Base-by-base conservation (phyloP, 2,888 invertebrate species). In the Netelia inedita region DNA sequence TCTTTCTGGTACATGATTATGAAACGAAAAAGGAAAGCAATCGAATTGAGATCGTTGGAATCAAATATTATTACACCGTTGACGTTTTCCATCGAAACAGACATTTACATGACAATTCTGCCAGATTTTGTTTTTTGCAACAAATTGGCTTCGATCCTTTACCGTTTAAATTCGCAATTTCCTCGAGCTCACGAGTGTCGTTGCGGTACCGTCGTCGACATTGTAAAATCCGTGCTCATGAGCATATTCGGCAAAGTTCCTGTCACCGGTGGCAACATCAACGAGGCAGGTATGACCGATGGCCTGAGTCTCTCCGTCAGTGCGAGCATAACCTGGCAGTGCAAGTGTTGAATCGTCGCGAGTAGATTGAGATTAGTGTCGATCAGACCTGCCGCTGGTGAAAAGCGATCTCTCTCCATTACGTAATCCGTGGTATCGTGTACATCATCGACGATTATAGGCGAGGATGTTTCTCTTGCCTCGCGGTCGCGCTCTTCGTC, bases 261-360 rank as follows among this genome's bases (percentile, higher is more conserved):
- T 3, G 83, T 69, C 0, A 87, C 68, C 0, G 91, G 82, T 66
- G 93, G 92, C 21, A 92, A 80, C 35, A 91, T 90, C 35, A 92
- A 87, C 11, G 92, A 89, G 2, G 87, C 82, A 2, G 92, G 91
- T 75, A 91, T 86, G n/a, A 89, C 87, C 9, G 91, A 89, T 1
- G 93, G 93, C 88, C 93, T 90, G 23, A 93, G 90, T 79, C 93
- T 90, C 79, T 93, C 93, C 9, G 93, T 93, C 10, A 93, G 90
- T 10, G 93, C 93, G 71, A 93, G 89, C 93, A 93, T 93, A 66
- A 93, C 93, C 88, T 93, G 93, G 83, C 93, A 93, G 84, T 93
- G 93, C 21, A 93, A 89, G 75, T 93, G 93, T 85, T 93, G 93
- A 85, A 93, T 93, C 73, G 93, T 93, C 43, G 93, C 93, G 63